A percentile compares a stretch with the other conserved stretches of the same genome.
Conservation (phyloP, 2,797 vertebrate species). For the Cebuella pygmaea region DNA sequence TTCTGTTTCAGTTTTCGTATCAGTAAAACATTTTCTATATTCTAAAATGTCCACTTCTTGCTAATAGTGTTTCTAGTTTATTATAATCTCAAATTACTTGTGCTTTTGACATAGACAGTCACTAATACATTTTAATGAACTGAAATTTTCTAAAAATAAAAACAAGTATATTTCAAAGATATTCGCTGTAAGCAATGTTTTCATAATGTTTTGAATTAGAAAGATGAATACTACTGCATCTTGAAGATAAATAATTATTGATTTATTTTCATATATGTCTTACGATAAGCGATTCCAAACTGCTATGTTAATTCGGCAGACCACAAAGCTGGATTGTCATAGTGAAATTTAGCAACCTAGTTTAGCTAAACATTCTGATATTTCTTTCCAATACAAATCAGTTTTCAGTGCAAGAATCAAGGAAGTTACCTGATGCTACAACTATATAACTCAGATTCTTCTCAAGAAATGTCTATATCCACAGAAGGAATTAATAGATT, state of each 20-base stretch:
- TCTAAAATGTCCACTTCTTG: not conserved
- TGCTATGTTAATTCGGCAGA: not conserved
- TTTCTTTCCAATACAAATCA: not conserved
- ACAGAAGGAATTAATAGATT: not conserved
- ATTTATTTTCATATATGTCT: not conserved
- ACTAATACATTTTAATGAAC: not conserved
- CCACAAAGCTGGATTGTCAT: not conserved
- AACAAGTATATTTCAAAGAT: not conserved
- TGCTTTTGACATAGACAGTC: not conserved
- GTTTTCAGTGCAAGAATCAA: not conserved
- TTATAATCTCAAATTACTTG: not conserved
- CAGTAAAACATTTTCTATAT: not conserved
- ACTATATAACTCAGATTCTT: not conserved
- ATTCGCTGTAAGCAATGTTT: not conserved
- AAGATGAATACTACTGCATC: not conserved
- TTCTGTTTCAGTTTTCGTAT: not conserved
- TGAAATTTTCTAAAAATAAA: slow-evolving; percentile 32
- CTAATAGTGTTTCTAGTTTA: not conserved
- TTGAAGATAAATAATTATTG: not conserved
- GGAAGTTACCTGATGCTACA: not conserved
- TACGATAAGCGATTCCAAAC: not conserved
- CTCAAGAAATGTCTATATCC: not conserved
- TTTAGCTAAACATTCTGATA: not conserved
- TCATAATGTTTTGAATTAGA: not conserved
- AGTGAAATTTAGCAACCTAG: not conserved